These are phyloP conservation scores for Melitaea athalia DNA, from an alignment of 2,888 invertebrate species.

Conservation along the genomic window DNA sequence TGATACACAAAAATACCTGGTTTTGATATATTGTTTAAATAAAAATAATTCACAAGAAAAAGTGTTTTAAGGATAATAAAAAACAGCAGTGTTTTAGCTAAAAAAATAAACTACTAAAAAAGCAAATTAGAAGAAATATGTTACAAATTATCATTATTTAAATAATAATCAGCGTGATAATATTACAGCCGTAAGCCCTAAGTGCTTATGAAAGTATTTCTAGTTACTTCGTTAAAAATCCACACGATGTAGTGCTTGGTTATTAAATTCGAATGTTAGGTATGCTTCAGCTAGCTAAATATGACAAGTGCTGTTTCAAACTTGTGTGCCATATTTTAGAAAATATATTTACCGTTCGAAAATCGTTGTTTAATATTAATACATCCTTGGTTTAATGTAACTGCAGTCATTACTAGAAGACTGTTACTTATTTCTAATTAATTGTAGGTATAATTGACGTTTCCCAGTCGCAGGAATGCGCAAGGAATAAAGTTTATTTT, in stretches of 20 bases:
- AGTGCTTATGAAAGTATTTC: background rate
- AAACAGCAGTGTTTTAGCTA: background rate
- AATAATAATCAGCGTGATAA: conserved; percentile 6
- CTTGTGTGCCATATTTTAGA: conserved; percentile 3
- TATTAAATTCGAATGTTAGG: background rate
- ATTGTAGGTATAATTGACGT: background rate
- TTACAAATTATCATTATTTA: background rate
- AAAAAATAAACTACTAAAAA: background rate
- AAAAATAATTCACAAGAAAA: background rate
- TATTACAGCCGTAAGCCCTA: conserved; percentile 8
- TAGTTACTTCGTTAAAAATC: background rate
- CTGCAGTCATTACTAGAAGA: background rate
- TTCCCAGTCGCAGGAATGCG: background rate
- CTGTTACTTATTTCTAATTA: background rate
- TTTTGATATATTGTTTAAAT: background rate
- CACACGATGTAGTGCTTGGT: conserved; percentile 1
- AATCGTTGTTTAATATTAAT: background rate
- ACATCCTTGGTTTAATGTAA: background rate
- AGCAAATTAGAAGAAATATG: background rate
- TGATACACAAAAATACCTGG: background rate
- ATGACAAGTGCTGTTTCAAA: conserved; percentile 9
- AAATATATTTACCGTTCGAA: conserved; percentile 32
- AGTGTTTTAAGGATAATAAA: background rate
- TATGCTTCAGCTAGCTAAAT: background rate
- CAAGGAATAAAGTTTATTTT: too few species aligned